A percentile compares a stretch with the other conserved stretches of the same genome.
Conservation (phyloP, 2,797 vertebrate genomes). For the Nannoperca australis region DNA sequence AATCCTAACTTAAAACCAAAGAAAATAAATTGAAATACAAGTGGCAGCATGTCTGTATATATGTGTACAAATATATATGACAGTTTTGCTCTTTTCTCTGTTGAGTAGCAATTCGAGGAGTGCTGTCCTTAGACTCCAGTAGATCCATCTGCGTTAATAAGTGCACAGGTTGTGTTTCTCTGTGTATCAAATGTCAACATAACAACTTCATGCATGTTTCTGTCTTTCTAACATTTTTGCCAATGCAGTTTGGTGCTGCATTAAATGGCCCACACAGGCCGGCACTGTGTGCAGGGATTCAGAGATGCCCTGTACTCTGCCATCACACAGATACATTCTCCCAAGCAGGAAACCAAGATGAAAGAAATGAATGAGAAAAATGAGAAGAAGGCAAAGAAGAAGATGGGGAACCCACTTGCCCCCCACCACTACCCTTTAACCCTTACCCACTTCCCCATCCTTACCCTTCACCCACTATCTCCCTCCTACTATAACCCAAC, state of each 20-base stretch:
- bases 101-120: not conserved
- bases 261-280: not conserved
- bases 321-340: conserved; percentile 26
- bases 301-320: conserved; percentile 7
- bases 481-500: not conserved
- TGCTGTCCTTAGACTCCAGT: not conserved
- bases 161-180: not conserved
- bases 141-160: not conserved
- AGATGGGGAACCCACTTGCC: not conserved
- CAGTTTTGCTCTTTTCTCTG: not conserved
- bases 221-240: conserved; percentile 3
- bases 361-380: not conserved
- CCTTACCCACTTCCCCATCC: not conserved
- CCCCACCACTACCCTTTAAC: not conserved
- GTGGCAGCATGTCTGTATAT: not conserved
- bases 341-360: conserved; percentile 9
- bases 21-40: too few species aligned
- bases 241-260: not conserved
- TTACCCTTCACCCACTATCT: not conserved
- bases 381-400: too few species aligned
- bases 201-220: not conserved
- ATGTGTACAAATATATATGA: too few species aligned
- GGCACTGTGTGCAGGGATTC: not conserved
- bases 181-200: not conserved
- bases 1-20: too few species aligned